Percentiles rank a stretch among this genome's conserved stretches.
Conservation (phyloP, 2,888 invertebrate genomes). For the Callosobruchus maculatus region DNA sequence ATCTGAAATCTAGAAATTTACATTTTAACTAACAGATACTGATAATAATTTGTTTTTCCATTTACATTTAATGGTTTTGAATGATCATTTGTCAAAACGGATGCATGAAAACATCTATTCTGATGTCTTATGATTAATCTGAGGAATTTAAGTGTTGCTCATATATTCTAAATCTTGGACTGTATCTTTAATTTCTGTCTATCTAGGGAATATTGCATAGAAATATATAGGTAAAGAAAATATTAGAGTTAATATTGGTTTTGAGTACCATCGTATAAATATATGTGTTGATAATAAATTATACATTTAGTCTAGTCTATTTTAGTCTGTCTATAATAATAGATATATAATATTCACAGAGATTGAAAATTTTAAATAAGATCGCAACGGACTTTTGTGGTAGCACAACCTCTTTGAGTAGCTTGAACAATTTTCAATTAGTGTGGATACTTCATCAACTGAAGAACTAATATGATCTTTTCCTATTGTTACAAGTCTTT, state of each 20-base stretch:
- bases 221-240: neutral
- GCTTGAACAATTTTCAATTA: neutral
- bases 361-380: neutral
- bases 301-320: neutral
- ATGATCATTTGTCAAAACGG: neutral
- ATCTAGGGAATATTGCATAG: neutral
- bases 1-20: no score
- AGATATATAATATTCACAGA: neutral
- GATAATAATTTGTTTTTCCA: no score
- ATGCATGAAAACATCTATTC: neutral
- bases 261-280: neutral
- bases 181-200: neutral
- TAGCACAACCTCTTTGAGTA: neutral
- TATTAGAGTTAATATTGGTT: neutral
- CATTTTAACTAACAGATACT: no score
- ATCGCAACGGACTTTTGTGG: neutral
- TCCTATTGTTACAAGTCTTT: no score
- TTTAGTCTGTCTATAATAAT: neutral
- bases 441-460: no score
- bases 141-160: neutral
- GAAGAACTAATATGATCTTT: no score
- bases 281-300: neutral
- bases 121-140: neutral
- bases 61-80: no score
- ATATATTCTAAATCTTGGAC: neutral